A percentile compares a stretch with the other conserved stretches of the same genome.
Conservation (phyloP, 1,140 invertebrate genomes). For the Zaprionus davidi region DNA sequence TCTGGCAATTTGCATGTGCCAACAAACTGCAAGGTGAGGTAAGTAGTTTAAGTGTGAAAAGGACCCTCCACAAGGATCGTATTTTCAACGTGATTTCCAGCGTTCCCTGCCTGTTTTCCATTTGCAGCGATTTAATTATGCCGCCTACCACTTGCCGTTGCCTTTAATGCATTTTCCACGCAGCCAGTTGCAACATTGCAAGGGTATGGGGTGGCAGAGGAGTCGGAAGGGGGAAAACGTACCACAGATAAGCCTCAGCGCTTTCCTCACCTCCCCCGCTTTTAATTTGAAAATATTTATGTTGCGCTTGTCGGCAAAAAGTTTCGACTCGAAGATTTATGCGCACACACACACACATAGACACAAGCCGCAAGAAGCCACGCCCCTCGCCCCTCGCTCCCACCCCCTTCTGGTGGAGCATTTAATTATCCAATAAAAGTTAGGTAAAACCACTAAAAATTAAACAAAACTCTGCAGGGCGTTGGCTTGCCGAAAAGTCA, state of each 20-base stretch:
- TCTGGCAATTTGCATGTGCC: slow-evolving; percentile 2
- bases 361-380: slow-evolving; percentile 10
- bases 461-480: slow-evolving; percentile 37
- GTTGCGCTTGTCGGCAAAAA: slow-evolving; percentile 58
- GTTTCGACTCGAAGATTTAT: slow-evolving; percentile 66
- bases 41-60: slow-evolving; percentile 9
- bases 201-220: neutral
- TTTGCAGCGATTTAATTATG: slow-evolving; percentile 28
- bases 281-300: slow-evolving; percentile 77
- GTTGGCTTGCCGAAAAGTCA: slow-evolving; percentile 38
- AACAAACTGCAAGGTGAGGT: neutral
- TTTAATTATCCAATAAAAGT: slow-evolving; percentile 74
- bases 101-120: neutral
- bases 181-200: slow-evolving; percentile 29
- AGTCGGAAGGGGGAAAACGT: neutral
- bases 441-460: slow-evolving; percentile 57
- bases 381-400: neutral
- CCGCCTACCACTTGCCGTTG: slow-evolving; percentile 6
- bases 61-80: neutral
- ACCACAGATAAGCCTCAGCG: slow-evolving; percentile 8
- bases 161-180: slow-evolving; percentile 46
- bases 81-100: neutral
- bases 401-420: neutral
- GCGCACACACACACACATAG: slow-evolving; percentile 16
- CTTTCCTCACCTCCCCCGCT: slow-evolving; percentile 19